Evolutionary conservation across 2,113 vertebrate species (phyloP), one percentile per base, ranked within the genome.

Genomic region (Camarhynchus parvulus): DNA sequence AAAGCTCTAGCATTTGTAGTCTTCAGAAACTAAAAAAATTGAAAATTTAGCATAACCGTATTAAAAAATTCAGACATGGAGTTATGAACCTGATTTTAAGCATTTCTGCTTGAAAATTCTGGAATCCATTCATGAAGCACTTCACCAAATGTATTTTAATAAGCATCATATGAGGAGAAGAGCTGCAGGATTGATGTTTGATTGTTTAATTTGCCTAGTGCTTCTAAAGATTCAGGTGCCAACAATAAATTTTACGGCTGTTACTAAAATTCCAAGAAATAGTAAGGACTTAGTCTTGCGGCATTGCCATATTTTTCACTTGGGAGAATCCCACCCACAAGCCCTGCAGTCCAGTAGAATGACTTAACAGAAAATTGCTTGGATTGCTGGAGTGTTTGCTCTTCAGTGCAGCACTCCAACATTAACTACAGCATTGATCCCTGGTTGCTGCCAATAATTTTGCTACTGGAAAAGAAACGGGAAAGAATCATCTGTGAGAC

Each of bases 191-290:
- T 56, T 94, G 68, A 92, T 46, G 52, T 25, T 79, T 74, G 67
- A 62, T 74, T 87, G 37, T 76, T 85, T 66, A 13, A 89, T 87
- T 77, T 80, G 33, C 22, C 79, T 74, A 62, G 21, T 27, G 24
- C 41, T 90, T 89, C 64, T 92, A 67, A 73, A 79, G 58, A 63
- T 66, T 83, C 79, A 90, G 73, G 83, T 89, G 88, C 76, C 92
- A 93, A 81, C 53, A 88, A 49, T 3, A 7, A 79, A 90, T 83
- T 93, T 93, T 90, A 92, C 69, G 58, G 47, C 37, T 79, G 31
- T 92, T 90, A 92, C 73, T 90, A 72, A 93, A 94, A 95, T 95
- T 94, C 90, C 88, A 94, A 87, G 94, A 94, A 95, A 90, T 15
- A 86, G 39, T 77, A 50, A 87, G 35, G 72, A 93, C 72, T 95